phyloP scores from a whole-genome alignment of 2,797 vertebrate species.

The Squalus acanthias region DNA sequence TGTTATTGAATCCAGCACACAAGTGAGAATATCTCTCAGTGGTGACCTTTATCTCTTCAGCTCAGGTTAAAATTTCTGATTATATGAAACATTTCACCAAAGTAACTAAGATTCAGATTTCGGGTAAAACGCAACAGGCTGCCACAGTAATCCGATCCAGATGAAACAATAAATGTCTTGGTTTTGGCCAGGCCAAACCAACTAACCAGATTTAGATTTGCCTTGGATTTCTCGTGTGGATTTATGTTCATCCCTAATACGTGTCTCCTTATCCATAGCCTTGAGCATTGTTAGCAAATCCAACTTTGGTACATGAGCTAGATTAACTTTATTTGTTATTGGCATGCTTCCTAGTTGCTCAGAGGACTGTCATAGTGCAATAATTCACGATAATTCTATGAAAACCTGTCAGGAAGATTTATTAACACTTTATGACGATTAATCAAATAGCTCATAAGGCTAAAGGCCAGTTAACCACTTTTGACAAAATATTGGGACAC shows the following conservation, averaged over 20 bases:
- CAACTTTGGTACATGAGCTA: background rate
- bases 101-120: background rate
- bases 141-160: background rate
- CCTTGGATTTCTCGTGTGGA: background rate
- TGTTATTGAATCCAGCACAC: background rate
- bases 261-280: background rate
- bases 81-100: background rate
- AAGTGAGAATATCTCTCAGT: no score
- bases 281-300: background rate
- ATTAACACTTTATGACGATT: background rate
- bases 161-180: background rate
- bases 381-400: background rate
- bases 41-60: background rate
- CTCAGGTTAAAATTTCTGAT: background rate
- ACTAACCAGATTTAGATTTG: background rate
- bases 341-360: background rate
- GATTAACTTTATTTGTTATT: conserved; percentile 16
- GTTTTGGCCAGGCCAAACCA: background rate
- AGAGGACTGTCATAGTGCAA: background rate
- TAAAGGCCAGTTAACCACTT: background rate
- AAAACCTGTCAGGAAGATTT: conserved; percentile 12
- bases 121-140: background rate
- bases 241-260: background rate
- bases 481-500: background rate
- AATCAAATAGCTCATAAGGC: background rate